Percentiles rank a stretch among this genome's conserved stretches.
These are phyloP conservation scores for Ciconia stormi DNA, from an alignment of 2,113 vertebrate genomes.

Conservation along the genomic window DNA sequence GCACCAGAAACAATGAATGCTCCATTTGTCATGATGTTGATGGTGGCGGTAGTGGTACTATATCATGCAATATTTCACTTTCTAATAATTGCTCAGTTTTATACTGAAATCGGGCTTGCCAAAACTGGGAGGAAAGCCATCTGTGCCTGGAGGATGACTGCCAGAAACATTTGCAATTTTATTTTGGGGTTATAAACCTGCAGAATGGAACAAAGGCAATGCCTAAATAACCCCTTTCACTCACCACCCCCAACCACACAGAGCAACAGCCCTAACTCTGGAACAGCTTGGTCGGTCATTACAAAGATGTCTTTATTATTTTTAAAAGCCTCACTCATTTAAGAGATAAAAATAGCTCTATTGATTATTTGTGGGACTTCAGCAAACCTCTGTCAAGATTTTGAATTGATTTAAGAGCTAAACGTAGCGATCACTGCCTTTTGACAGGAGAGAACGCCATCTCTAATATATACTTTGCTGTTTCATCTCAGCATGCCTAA, in stretches of 20 bases:
- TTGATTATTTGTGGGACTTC: constrained; percentile 32
- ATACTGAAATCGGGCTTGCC: constrained; percentile 53
- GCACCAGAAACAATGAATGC: background rate
- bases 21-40: constrained; percentile 40
- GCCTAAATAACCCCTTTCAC: constrained; percentile 28
- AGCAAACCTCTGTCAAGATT: constrained; percentile 47
- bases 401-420: constrained; percentile 23
- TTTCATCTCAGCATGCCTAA: constrained; percentile 34
- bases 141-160: constrained; percentile 37
- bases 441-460: background rate
- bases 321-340: constrained; percentile 16
- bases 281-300: background rate
- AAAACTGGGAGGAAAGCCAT: constrained; percentile 58
- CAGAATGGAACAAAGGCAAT: constrained; percentile 40
- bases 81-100: constrained; percentile 69
- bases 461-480: constrained; percentile 26
- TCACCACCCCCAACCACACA: background rate
- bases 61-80: constrained; percentile 60
- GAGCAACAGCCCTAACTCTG: constrained; percentile 9
- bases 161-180: constrained; percentile 56
- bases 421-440: constrained; percentile 36
- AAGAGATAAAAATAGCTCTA: constrained; percentile 22
- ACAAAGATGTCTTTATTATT: constrained; percentile 54
- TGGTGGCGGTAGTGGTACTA: background rate
- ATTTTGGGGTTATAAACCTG: constrained; percentile 53